phyloP scores from a whole-genome alignment of 2,888 invertebrate species.

The Hofmannophila pseudospretella region DNA sequence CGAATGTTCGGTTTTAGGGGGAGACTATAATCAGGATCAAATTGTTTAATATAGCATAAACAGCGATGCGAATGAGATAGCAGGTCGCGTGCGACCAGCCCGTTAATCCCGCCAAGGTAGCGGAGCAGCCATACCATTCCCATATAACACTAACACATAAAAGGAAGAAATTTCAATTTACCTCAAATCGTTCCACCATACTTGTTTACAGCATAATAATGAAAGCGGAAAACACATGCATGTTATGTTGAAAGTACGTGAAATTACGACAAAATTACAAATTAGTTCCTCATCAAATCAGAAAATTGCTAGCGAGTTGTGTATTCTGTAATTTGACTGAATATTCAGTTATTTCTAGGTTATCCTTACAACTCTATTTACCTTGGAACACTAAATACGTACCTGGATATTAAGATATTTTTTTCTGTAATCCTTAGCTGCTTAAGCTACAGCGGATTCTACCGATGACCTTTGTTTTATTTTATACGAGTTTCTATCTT shows the following conservation, averaged over 20 bases:
- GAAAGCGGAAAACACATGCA: conserved; percentile 31
- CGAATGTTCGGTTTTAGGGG: conserved; percentile 31
- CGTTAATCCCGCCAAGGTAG: conserved; percentile 52
- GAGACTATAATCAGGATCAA: conserved; percentile 65
- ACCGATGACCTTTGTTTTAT: too few species aligned
- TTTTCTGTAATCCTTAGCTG: too few species aligned
- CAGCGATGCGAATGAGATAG: conserved; percentile 66
- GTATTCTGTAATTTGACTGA: too few species aligned
- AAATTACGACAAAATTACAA: conserved; percentile 15
- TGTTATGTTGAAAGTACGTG: conserved; percentile 18
- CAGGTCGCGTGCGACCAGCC: conserved; percentile 52
- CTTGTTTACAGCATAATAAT: conserved; percentile 31
- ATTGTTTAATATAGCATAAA: conserved; percentile 71
- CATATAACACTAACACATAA: conserved; percentile 35
- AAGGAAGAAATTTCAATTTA: conserved; percentile 63
- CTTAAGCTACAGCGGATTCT: too few species aligned
- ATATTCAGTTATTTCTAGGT: too few species aligned
- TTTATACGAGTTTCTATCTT: too few species aligned
- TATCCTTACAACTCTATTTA: too few species aligned
- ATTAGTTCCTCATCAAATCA: too few species aligned
- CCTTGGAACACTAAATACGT: too few species aligned
- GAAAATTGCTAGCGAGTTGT: too few species aligned
- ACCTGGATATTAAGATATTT: too few species aligned
- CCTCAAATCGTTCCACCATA: conserved; percentile 40
- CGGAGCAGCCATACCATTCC: conserved; percentile 20